Base-by-base conservation (phyloP, 2,113 vertebrate species). In the Octodon degus region DNA sequence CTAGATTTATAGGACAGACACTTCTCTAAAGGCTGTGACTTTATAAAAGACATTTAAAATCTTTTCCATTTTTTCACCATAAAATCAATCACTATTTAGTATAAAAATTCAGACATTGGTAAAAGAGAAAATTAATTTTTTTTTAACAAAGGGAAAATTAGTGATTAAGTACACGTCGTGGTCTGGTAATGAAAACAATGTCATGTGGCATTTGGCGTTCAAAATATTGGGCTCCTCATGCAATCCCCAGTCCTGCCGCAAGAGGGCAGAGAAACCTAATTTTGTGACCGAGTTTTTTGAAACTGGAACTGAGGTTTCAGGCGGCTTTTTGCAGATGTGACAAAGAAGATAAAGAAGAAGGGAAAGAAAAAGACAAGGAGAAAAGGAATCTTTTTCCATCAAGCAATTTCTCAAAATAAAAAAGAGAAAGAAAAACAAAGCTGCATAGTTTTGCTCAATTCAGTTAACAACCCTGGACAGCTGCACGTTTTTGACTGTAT, bases 211-310 rank as follows among this genome's bases (percentile, higher is more conserved):
- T 70, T 0, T 2, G 24, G 7, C 30, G 8, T 6, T 79, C 10
- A 24, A 16, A 25, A 13, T 25, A 58, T 13, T 30, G 8, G 37
- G 7, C 3, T 87, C 77, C 70, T 77, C 32, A 0, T 1, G 55
- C 6, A 58, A 74, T 85, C 3, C 19, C 11, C 2, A 4, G 10
- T 0, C 0, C 2, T 22, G 74, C 70, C 96, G 81, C 96, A 53
- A 96, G 96, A 20, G 89, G 96, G 89, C 96, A 96, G 91, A 53
- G 50, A 53, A 94, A n/a, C 55, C 87, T 24, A 55, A 32, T 37
- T 95, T 93, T 91, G 47, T 34, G 55, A 40, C 8, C 7, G 7
- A 60, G 17, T 2, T 14, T 72, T 90, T 25, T 22, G 25, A 47
- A 88, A 88, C 37, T 4, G 1, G 16, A 27, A 24, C 34, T 68